Conservation (phyloP, 1,140 invertebrate species). For the Aphaenogaster floridana region DNA sequence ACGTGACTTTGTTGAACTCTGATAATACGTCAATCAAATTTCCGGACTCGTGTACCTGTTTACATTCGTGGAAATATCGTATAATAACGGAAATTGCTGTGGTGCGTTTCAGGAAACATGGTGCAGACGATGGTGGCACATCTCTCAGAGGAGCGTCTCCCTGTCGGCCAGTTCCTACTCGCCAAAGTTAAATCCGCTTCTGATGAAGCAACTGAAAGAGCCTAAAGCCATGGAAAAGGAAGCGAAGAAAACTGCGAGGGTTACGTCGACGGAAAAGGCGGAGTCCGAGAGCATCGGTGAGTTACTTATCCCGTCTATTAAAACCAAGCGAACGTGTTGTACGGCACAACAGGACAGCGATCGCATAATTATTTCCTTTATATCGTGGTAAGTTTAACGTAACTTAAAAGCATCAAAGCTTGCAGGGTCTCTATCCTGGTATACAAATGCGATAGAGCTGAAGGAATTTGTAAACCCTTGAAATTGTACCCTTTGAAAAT, state of each 20-base stretch:
- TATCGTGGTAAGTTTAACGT: not conserved
- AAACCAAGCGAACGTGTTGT: not conserved
- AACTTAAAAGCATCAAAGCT: not conserved
- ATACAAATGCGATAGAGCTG: not conserved
- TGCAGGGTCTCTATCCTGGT: not conserved
- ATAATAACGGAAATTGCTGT: conserved; percentile 37
- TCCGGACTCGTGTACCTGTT: not conserved
- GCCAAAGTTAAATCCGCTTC: conserved; percentile 79
- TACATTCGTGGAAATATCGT: not conserved
- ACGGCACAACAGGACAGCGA: not conserved
- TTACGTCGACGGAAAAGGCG: conserved; percentile 39
- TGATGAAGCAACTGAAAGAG: conserved; percentile 75
- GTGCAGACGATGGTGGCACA: conserved; percentile 85
- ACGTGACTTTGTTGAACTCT: not conserved
- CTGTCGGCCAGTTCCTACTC: conserved; percentile 77
- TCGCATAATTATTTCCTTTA: conserved; percentile 14
- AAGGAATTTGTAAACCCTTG: not conserved
- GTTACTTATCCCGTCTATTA: not conserved
- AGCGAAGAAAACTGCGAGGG: conserved; percentile 53
- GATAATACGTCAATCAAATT: not conserved
- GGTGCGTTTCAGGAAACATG: conserved; percentile 83
- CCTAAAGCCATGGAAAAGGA: conserved; percentile 67
- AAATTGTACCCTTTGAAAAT: not conserved
- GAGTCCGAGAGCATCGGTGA: conserved; percentile 22
- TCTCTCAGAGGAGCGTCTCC: conserved; percentile 81